Percentiles rank a stretch among this genome's conserved stretches.
These are phyloP conservation scores for Dufourea novaeangliae DNA, from an alignment of 1,140 invertebrate genomes.

Conservation along the genomic window DNA sequence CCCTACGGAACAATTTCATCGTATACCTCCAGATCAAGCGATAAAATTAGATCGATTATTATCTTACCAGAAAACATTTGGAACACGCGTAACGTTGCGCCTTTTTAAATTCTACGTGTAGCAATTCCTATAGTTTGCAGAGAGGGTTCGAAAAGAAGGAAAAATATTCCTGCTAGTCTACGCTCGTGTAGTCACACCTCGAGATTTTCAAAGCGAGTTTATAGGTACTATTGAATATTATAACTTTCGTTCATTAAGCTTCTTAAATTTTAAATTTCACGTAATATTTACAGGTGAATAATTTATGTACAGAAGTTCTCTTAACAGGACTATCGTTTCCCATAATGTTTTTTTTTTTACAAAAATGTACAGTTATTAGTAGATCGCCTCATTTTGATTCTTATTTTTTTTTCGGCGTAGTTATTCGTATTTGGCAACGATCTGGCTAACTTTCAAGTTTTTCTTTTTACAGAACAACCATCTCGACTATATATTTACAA, in stretches of 20 bases:
- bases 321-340: neutral
- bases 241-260: neutral
- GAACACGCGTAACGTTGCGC: neutral
- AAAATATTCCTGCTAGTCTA: slow-evolving; percentile 12
- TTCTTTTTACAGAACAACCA: neutral
- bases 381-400: slow-evolving; percentile 1
- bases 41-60: slow-evolving; percentile 38
- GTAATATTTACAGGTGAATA: slow-evolving; percentile 34
- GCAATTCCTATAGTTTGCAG: slow-evolving; percentile 71
- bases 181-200: neutral
- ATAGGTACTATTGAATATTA: neutral
- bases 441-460: slow-evolving; percentile 1
- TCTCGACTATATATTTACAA: slow-evolving; percentile 41
- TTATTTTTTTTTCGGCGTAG: neutral
- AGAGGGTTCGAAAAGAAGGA: slow-evolving; percentile 54
- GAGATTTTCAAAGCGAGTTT: neutral
- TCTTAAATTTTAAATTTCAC: neutral
- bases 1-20: neutral
- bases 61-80: slow-evolving; percentile 18
- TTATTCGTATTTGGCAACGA: slow-evolving; percentile 38
- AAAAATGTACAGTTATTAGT: slow-evolving; percentile 30
- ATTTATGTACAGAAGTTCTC: slow-evolving; percentile 31
- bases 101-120: slow-evolving; percentile 47
- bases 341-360: slow-evolving; percentile 8
- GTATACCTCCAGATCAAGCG: slow-evolving; percentile 1